A percentile compares a stretch with the other conserved stretches of the same genome.
Evolutionary conservation across 2,113 vertebrate genomes (phyloP).

Genomic region (Hippoglossus stenolepis): DNA sequence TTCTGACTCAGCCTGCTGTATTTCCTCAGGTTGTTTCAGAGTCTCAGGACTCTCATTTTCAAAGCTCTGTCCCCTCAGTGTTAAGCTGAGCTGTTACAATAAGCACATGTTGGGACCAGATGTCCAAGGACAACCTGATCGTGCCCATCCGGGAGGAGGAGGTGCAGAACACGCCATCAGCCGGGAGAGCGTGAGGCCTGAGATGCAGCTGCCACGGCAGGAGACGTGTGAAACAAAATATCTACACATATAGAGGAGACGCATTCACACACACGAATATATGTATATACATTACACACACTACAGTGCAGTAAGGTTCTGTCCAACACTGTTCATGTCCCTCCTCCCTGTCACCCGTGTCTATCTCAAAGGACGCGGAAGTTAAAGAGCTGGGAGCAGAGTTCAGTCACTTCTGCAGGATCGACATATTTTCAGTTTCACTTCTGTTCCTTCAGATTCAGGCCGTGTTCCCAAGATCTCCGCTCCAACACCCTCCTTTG

Average conservation of each 20-base stretch:
- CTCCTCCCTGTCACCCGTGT: conserved; percentile 53
- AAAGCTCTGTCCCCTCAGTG: too few relatives aligned
- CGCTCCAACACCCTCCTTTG: conserved; percentile 24
- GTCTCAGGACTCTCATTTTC: too few relatives aligned
- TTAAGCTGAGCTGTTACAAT: too few relatives aligned
- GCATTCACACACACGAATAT: background rate
- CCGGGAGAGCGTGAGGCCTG: conserved; percentile 98
- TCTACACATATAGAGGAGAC: conserved; percentile 42
- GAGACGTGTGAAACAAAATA: conserved; percentile 37
- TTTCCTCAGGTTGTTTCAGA: too few relatives aligned
- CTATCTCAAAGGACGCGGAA: conserved; percentile 49
- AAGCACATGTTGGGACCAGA: too few relatives aligned
- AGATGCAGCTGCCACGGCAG: too few relatives aligned
- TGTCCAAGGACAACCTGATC: conserved; percentile 99
- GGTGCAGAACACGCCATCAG: conserved; percentile 90
- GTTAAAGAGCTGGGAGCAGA: conserved; percentile 42
- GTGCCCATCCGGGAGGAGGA: conserved; percentile 99
- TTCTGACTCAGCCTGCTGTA: too few relatives aligned
- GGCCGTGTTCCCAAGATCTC: conserved; percentile 3
- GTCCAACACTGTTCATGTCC: conserved; percentile 66
- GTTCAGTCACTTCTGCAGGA: conserved; percentile 39
- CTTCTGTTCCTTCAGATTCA: conserved; percentile 14
- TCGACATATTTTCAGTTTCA: conserved; percentile 4
- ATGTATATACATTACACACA: conserved; percentile 17
- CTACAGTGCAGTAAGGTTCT: conserved; percentile 64